These are phyloP conservation scores for Drosophila picticornis DNA, from an alignment of 2,888 invertebrate genomes.

Conservation along the genomic window DNA sequence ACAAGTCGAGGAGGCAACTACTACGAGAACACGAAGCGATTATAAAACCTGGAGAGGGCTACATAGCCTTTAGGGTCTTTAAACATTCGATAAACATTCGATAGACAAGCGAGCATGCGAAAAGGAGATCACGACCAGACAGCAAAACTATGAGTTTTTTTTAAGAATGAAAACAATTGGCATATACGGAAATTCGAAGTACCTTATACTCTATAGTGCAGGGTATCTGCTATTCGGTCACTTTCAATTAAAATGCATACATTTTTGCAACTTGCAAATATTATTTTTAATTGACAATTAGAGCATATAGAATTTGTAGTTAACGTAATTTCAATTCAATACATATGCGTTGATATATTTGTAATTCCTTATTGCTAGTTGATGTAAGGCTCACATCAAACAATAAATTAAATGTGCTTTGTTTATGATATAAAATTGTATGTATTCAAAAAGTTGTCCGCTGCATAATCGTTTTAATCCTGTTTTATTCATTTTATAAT, in stretches of 20 bases:
- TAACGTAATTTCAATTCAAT: neutral
- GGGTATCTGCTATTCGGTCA: neutral
- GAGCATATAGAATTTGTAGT: neutral
- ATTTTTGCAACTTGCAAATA: neutral
- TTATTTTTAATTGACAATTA: conserved; percentile 6
- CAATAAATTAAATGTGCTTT: neutral
- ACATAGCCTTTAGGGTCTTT: conserved; percentile 12
- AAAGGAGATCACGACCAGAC: neutral
- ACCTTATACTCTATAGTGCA: neutral
- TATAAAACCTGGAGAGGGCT: conserved; percentile 23
- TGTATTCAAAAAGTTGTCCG: neutral
- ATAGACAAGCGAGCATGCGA: neutral
- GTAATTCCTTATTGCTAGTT: neutral
- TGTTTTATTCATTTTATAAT: conserved; percentile 1
- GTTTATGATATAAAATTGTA: neutral
- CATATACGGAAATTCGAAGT: neutral
- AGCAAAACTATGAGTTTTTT: neutral
- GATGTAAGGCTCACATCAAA: neutral
- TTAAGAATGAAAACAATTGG: neutral
- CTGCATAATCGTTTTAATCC: neutral
- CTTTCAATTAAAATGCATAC: neutral
- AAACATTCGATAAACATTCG: neutral
- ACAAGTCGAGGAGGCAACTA: conserved; percentile 32
- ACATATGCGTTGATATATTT: neutral
- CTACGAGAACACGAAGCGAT: conserved; percentile 20